phyloP scores from a whole-genome alignment of 2,888 invertebrate genomes.

The Dyspetes luteomarginatus region DNA sequence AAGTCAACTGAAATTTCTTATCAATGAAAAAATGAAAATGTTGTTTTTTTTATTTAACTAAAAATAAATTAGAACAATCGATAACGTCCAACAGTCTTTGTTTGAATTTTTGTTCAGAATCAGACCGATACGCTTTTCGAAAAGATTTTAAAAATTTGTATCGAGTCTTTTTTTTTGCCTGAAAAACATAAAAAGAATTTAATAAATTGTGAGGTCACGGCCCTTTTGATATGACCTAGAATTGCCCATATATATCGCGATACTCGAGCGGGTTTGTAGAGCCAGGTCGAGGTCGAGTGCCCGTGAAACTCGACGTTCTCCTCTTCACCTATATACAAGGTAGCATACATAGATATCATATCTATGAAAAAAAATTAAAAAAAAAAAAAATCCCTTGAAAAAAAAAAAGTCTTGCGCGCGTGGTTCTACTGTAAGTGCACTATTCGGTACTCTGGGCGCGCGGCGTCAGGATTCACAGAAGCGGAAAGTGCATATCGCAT shows the following conservation, averaged over 20 bases:
- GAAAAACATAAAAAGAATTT: no score
- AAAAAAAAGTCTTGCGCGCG: conserved; percentile 4
- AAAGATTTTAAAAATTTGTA: no score
- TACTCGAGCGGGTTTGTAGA: conserved; percentile 51
- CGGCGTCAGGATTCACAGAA: neutral
- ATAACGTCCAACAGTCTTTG: no score
- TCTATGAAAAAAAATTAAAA: neutral
- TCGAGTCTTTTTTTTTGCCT: no score
- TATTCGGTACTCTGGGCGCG: neutral
- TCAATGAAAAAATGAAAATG: no score
- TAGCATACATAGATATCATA: neutral
- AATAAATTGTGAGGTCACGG: no score
- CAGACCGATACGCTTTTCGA: no score
- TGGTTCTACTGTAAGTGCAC: neutral
- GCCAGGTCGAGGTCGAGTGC: conserved; percentile 63
- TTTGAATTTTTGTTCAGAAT: no score
- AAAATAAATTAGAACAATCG: no score
- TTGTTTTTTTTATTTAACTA: no score
- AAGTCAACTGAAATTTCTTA: no score
- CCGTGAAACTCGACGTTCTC: conserved; percentile 35
- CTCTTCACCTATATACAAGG: neutral
- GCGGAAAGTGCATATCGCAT: conserved; percentile 6
- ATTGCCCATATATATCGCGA: conserved; percentile 47
- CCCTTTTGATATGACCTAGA: no score
- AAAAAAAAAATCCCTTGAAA: conserved; percentile 2